A percentile compares a stretch with the other conserved stretches of the same genome.
Evolutionary conservation across 1,140 invertebrate species (phyloP).

Genomic region (Drosophila baimaii): DNA sequence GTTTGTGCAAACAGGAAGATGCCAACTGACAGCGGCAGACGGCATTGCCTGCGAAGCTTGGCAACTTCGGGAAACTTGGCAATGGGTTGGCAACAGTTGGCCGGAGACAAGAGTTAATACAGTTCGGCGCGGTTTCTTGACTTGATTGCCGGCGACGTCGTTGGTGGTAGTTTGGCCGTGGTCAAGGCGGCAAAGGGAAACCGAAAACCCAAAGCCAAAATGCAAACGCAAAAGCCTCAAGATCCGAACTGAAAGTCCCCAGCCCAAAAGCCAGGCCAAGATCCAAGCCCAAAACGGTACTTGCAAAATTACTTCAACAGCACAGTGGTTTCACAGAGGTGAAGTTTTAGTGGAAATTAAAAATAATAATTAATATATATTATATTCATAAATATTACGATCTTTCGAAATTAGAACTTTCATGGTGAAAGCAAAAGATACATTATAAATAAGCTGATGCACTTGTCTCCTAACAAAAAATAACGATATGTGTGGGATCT

Average conservation of each 20-base stretch:
- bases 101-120: constrained; percentile 74
- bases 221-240: constrained; percentile 22
- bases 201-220: constrained; percentile 26
- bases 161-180: constrained; percentile 57
- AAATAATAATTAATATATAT: too few relatives aligned
- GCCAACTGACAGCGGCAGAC: constrained; percentile 68
- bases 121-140: constrained; percentile 74
- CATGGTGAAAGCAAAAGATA: too few relatives aligned
- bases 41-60: background rate
- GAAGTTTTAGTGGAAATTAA: background rate
- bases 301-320: constrained; percentile 69
- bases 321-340: background rate
- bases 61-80: constrained; percentile 17
- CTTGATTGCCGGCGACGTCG: constrained; percentile 70
- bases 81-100: constrained; percentile 64
- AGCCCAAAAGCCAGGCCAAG: constrained; percentile 31
- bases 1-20: constrained; percentile 83
- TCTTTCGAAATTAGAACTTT: too few relatives aligned
- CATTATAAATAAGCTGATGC: too few relatives aligned
- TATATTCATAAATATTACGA: too few relatives aligned
- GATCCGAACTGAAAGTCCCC: constrained; percentile 21
- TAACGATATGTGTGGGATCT: too few relatives aligned
- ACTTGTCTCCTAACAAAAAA: too few relatives aligned
- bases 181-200: constrained; percentile 63
- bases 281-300: constrained; percentile 64